Conservation (phyloP, 2,113 vertebrate species). For the Barbus barbus region DNA sequence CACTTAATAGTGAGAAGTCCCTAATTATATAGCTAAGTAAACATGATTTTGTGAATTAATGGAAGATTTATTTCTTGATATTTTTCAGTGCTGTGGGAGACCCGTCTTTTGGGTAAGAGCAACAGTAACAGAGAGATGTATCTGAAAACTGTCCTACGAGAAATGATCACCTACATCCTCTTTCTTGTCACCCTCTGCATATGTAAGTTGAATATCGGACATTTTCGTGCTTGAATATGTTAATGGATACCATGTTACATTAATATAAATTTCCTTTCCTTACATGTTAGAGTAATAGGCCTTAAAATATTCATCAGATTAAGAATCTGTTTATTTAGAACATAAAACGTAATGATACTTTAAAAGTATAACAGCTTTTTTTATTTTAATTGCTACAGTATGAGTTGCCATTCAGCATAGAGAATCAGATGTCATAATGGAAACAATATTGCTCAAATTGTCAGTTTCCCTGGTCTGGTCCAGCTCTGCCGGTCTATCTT, state of each 20-base stretch:
- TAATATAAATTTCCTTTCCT: no score
- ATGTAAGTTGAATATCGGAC: constrained; percentile 77
- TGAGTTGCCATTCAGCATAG: neutral
- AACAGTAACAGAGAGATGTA: constrained; percentile 88
- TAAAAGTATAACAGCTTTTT: neutral
- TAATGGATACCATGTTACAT: neutral
- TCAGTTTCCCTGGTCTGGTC: neutral
- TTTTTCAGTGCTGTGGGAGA: constrained; percentile 91
- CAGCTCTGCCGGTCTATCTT: neutral
- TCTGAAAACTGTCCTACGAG: constrained; percentile 86
- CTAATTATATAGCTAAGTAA: no score
- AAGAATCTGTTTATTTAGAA: neutral
- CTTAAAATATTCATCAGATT: neutral
- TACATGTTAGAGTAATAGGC: neutral
- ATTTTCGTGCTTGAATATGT: neutral
- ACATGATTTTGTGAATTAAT: neutral
- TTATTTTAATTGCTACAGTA: neutral
- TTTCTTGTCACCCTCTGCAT: constrained; percentile 90
- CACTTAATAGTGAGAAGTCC: no score
- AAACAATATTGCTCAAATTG: neutral
- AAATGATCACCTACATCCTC: constrained; percentile 86
- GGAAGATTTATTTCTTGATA: neutral
- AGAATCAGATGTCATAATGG: neutral
- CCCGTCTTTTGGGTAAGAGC: constrained; percentile 89
- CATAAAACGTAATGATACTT: neutral